Percentiles rank a stretch among this genome's conserved stretches.
Conservation (phyloP, 2,888 invertebrate species). For the Lithophane ornitopus region DNA sequence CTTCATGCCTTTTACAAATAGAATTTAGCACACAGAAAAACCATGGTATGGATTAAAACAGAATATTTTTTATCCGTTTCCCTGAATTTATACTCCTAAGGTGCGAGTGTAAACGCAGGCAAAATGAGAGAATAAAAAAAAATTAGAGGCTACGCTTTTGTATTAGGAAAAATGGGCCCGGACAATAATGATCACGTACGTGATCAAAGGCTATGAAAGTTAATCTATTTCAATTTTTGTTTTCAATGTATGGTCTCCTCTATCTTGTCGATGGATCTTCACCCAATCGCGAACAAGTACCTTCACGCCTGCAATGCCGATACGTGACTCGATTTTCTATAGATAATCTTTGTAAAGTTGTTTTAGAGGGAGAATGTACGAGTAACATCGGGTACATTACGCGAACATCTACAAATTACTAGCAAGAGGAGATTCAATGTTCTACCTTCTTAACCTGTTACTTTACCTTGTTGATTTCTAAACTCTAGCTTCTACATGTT, state of each 20-base stretch:
- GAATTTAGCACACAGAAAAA: background rate
- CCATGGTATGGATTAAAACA: background rate
- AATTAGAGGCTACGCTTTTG: background rate
- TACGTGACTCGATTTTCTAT: constrained; percentile 82
- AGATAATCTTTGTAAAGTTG: constrained; percentile 73
- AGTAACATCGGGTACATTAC: constrained; percentile 53
- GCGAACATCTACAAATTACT: constrained; percentile 56
- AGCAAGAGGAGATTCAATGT: constrained; percentile 21
- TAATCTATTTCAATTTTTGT: constrained; percentile 74
- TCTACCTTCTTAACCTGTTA: constrained; percentile 13
- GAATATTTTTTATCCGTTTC: background rate
- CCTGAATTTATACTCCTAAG: background rate
- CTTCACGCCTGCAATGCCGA: constrained; percentile 76
- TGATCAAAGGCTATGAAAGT: constrained; percentile 61
- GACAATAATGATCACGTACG: constrained; percentile 56
- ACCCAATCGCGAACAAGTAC: constrained; percentile 83
- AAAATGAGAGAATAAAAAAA: background rate
- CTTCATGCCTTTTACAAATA: background rate
- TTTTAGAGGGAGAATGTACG: constrained; percentile 68
- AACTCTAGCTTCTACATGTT: background rate
- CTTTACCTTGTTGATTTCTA: constrained; percentile 9
- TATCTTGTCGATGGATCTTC: constrained; percentile 78
- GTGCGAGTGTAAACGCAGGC: background rate
- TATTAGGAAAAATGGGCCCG: background rate
- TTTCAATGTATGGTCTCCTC: constrained; percentile 68